Conservation (phyloP, 2,113 vertebrate genomes). For the Amblyornis subalaris region DNA sequence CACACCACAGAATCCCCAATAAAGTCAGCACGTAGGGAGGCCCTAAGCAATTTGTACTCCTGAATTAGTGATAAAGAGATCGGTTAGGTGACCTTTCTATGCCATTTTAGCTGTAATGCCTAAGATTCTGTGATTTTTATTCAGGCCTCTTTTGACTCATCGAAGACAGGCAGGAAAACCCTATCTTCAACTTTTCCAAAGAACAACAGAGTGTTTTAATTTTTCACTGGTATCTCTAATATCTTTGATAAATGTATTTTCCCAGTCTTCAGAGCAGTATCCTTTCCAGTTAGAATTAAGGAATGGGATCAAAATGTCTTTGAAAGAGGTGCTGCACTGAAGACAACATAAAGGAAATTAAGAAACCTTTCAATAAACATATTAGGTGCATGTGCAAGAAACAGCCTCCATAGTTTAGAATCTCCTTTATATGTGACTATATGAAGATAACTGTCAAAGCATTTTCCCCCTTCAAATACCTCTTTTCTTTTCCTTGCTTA, state of each 20-base stretch:
- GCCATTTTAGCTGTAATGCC: background rate
- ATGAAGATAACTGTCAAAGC: background rate
- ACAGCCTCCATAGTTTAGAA: background rate
- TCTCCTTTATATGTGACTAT: conserved; percentile 6
- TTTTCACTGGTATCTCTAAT: background rate
- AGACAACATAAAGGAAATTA: background rate
- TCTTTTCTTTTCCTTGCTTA: conserved; percentile 53
- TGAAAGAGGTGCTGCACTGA: conserved; percentile 19
- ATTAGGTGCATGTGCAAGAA: background rate
- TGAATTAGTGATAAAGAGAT: background rate
- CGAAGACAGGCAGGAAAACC: background rate
- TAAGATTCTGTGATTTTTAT: background rate
- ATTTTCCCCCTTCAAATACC: background rate
- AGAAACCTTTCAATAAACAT: background rate
- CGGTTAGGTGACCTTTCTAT: background rate
- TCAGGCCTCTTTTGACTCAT: background rate
- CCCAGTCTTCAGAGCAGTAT: conserved; percentile 1
- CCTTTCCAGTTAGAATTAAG: background rate
- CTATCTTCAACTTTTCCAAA: background rate
- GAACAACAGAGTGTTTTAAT: background rate
- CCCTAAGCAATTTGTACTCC: background rate
- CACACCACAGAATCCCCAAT: background rate
- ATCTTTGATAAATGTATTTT: background rate
- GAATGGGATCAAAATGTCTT: background rate
- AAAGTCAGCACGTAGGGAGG: background rate